Base-by-base conservation (phyloP, 2,113 vertebrate genomes). In the Dascyllus trimaculatus region DNA sequence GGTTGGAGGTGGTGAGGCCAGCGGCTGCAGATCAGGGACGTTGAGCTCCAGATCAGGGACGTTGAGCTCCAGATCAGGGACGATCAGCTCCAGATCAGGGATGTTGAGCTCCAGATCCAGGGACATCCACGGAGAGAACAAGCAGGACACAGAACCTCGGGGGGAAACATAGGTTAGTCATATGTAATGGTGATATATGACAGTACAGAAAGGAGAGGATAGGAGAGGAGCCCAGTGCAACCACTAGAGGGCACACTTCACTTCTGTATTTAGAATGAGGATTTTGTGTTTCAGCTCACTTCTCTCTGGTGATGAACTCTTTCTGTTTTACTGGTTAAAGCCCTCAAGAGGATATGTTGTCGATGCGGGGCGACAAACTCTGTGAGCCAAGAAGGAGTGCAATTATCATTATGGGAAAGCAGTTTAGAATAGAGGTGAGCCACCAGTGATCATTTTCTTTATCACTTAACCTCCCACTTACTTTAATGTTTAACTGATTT, bases 361-460 rank as follows among this genome's bases (percentile, higher is more conserved):
- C 92, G 92, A 17, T 97, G 96, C 89, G 95, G 96, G 96, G 96
- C 89, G 95, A 29, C 26, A 29, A 29, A 29, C 26, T 29, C 26
- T 29, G 3, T 29, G 26, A 94, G 67, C 69, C 29, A 92, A 91
- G 65, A 95, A 97, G 74, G 96, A 96, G 72, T 96, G 96, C 67
- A 94, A 67, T 65, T 96, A 96, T 66, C 96, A 96, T 73, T 94
- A 93, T 64, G 96, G 95, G 4, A 92, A 29, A 91, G 90, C 94
- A 43, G 66, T 95, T 24, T 82, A 89, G 51, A 94, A 91, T 3
- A 94, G 73, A 95, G 95, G 95, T 93, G 59, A 70, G 91, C 61
- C 13, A 13, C 0, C 1, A 10, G 32, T 5, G 32, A 5, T 35
- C 6, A 35, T 35, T 8, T 35, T 35, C 4, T 5, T 63, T 54